Evolutionary conservation across 2,888 invertebrate species (phyloP), one percentile per base, ranked within the genome.

Genomic region (Andrena praecox): DNA sequence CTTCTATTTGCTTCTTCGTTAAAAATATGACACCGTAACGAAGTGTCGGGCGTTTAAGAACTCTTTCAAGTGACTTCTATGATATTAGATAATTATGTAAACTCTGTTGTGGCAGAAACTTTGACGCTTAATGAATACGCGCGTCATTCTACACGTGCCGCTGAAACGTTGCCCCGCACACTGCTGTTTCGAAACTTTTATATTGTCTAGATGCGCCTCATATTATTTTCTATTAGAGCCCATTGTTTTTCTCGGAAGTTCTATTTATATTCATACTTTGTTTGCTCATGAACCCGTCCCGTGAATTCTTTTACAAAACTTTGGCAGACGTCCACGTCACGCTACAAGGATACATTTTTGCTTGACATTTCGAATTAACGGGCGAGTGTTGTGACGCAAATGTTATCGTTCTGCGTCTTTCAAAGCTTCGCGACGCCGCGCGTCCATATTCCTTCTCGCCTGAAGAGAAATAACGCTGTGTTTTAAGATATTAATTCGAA

Each of bases 191-290:
- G 54, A 54, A 33, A 54, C 35, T 4, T 68, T 27, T 56, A 35
- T 33, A 35, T 1, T 24, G 68, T 16, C 8, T 48, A 24, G 20
- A 33, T 20, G 12, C 20, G 8, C 24, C 5, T 12, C 5, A 4
- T 42, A 42, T 50, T 31, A n/a, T 12, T 67, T 35, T 20, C 24
- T 33, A 50, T 63, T 24, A 12, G 27, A 48, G 27, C 35, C 27
- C 63, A 69, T 59, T 48, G 2, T 73, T 73, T 66, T 42, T 69
- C 24, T 59, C 27, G n/a, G 33, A 29, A 56, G 56, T 50, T 64
- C 78, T 88, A 83, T 84, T 86, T 81, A 76, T 88, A 85, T 2
- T 50, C 16, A n/a, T 24, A 75, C 84, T 84, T 84, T 84, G 72
- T 35, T 76, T 69, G 64, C 62, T 68, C 77, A 52, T 68, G 70